These are phyloP conservation scores for Euproctis similis DNA, from an alignment of 2,888 invertebrate species.

Conservation along the genomic window DNA sequence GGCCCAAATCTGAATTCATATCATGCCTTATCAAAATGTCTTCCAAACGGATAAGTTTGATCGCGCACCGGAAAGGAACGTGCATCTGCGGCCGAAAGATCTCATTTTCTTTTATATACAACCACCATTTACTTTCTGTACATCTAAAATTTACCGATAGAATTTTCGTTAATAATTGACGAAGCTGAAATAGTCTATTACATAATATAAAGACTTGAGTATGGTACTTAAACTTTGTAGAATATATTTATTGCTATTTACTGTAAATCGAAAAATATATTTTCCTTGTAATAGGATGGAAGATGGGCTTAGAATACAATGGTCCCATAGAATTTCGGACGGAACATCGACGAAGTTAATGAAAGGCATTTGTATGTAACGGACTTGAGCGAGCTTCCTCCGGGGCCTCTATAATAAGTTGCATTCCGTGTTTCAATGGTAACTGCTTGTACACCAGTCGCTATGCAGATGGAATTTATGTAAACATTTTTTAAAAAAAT, in stretches of 20 bases:
- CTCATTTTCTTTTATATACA: slow-evolving; percentile 48
- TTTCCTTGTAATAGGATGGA: slow-evolving; percentile 29
- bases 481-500: slow-evolving; percentile 2
- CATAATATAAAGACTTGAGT: slow-evolving; percentile 16
- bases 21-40: slow-evolving; percentile 46
- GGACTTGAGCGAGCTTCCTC: slow-evolving; percentile 66
- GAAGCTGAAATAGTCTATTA: no score
- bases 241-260: slow-evolving; percentile 26
- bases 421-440: slow-evolving; percentile 45
- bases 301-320: slow-evolving; percentile 52
- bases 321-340: slow-evolving; percentile 48
- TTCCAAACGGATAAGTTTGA: slow-evolving; percentile 42
- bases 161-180: slow-evolving; percentile 29
- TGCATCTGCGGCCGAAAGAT: slow-evolving; percentile 44
- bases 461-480: slow-evolving; percentile 11
- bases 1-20: slow-evolving; percentile 46
- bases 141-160: slow-evolving; percentile 25
- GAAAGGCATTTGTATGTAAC: slow-evolving; percentile 74
- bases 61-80: slow-evolving; percentile 33
- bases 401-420: slow-evolving; percentile 47
- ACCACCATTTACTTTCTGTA: slow-evolving; percentile 35
- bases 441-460: slow-evolving; percentile 18
- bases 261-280: slow-evolving; percentile 26
- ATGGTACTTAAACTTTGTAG: slow-evolving; percentile 14
- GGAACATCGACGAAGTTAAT: slow-evolving; percentile 67